Evolutionary conservation across 2,113 vertebrate species (phyloP), one percentile per base, ranked within the genome.

Genomic region (Catharus minimus): DNA sequence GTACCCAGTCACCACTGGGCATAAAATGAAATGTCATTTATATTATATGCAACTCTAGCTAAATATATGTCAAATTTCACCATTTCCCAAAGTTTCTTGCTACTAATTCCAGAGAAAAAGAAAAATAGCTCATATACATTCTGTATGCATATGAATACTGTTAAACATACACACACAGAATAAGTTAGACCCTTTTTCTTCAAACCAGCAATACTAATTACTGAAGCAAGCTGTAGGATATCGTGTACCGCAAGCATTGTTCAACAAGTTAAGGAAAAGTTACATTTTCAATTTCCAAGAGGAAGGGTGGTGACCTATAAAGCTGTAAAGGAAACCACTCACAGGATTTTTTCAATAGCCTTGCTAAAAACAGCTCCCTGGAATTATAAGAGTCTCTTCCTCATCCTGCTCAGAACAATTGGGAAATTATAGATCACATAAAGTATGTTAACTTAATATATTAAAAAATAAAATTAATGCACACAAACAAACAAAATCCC

Each of bases 341-440:
- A 62, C 36, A 23, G 52, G 24, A 57, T 43, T 85, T 82, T 82
- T 95, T 95, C 92, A 95, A 96, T 96, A 81, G 74, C 66, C 72
- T 41, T 82, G 83, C 93, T 96, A 96, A 96, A 96, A 96, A 96
- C 81, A 96, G 83, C 5, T 30, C 39, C 50, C 49, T 89, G 78
- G 78, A 95, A 95, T 78, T 86, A 56, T 4, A 66, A 33, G 16
- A 91, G 52, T 79, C 90, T 89, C 76, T 91, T 96, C 95, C 95
- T 93, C 84, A 95, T 96, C 95, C 95, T 95, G 94, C 86, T 77
- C 64, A 89, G 64, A 95, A 96, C 95, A 97, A 95, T 94, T 91
- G 93, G 79, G 85, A 94, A 95, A 75, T 65, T 56, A 60, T 21
- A 82, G 82, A 88, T 44, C 2, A 1, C 41, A 72, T 67, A 49